These are phyloP conservation scores for Zenarchopterus dispar DNA, from an alignment of 2,797 vertebrate genomes.

Conservation along the genomic window DNA sequence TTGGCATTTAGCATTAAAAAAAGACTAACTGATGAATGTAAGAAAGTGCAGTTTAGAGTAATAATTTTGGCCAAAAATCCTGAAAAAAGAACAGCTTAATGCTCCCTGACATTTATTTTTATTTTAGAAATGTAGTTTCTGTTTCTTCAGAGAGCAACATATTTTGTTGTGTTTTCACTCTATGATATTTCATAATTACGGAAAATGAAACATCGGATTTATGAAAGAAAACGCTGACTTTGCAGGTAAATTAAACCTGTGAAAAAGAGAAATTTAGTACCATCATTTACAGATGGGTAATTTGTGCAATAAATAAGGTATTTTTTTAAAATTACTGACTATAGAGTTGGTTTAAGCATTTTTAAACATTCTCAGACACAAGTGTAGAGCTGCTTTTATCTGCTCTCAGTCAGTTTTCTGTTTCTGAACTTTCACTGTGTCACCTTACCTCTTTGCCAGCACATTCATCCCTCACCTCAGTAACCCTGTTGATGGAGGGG, in stretches of 20 bases:
- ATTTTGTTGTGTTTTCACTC: no score
- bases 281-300: background rate
- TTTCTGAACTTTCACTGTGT: constrained; percentile 21
- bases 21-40: background rate
- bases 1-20: constrained; percentile 2
- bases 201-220: no score
- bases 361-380: background rate
- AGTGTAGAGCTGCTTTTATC: constrained; percentile 18
- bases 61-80: no score
- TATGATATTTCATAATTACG: no score
- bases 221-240: no score
- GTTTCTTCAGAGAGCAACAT: no score
- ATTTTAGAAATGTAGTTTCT: no score
- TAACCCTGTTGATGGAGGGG: constrained; percentile 41
- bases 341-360: constrained; percentile 17
- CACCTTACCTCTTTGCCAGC: constrained; percentile 39
- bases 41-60: background rate
- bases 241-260: constrained; percentile 33
- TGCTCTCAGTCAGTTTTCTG: constrained; percentile 31
- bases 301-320: constrained; percentile 5
- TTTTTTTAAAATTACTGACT: constrained; percentile 27
- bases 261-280: constrained; percentile 43
- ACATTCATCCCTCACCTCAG: constrained; percentile 46
- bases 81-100: no score
- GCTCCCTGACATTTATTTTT: no score